A percentile compares a stretch with the other conserved stretches of the same genome.
phyloP scores from a whole-genome alignment of 2,888 invertebrate genomes.

The Caenorhabditis uteleia region DNA sequence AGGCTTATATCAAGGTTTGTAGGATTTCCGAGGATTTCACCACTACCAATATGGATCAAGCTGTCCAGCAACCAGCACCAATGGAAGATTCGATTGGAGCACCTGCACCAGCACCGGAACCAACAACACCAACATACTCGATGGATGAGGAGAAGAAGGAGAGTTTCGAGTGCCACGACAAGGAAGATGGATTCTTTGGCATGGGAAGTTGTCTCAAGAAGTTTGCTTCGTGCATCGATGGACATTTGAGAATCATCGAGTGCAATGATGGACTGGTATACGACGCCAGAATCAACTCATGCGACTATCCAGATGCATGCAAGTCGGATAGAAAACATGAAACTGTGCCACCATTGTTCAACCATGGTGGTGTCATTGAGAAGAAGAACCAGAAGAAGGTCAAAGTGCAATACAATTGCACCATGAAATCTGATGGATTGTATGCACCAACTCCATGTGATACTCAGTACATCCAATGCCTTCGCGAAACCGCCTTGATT shows the following conservation, averaged over 20 bases:
- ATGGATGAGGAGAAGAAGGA: not conserved
- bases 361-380: slow-evolving; percentile 24
- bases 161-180: slow-evolving; percentile 26
- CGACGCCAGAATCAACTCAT: slow-evolving; percentile 34
- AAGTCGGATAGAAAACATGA: slow-evolving; percentile 19
- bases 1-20: too few relatives aligned
- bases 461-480: slow-evolving; percentile 11
- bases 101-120: not conserved
- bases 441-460: slow-evolving; percentile 30
- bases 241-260: not conserved
- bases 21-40: too few relatives aligned
- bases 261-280: slow-evolving; percentile 30
- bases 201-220: slow-evolving; percentile 16
- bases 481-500: slow-evolving; percentile 9
- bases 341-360: slow-evolving; percentile 15
- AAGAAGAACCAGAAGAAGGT: slow-evolving; percentile 13
- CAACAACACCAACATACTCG: slow-evolving; percentile 2
- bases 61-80: slow-evolving; percentile 3
- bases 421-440: slow-evolving; percentile 23
- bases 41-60: too few relatives aligned
- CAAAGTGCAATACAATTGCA: slow-evolving; percentile 43
- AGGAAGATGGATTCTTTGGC: slow-evolving; percentile 29
- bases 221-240: slow-evolving; percentile 27
- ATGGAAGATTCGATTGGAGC: not conserved
- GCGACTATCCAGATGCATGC: slow-evolving; percentile 39